Conservation (phyloP, 2,113 vertebrate genomes). For the Garra rufa region DNA sequence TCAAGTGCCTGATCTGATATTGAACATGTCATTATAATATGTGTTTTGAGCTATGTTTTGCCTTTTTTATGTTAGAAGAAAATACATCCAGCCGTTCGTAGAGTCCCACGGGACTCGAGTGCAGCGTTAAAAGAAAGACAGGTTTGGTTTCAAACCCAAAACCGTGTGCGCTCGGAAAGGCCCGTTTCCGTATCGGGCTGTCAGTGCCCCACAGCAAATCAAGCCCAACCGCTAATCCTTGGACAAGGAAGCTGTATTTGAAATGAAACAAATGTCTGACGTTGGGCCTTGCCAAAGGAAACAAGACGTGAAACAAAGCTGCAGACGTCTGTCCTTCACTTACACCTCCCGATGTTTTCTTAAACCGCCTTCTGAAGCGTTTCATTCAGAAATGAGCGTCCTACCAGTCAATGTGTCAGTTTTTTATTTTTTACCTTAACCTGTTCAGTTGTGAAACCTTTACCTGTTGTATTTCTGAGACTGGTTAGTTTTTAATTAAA, state of each 20-base stretch:
- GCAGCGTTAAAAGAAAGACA: conserved; percentile 12
- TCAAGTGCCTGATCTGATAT: neutral
- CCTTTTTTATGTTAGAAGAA: conserved; percentile 16
- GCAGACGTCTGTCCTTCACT: conserved; percentile 12
- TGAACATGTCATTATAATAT: conserved; percentile 44
- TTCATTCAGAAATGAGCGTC: conserved; percentile 10
- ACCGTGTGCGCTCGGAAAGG: conserved; percentile 21
- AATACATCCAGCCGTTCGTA: conserved; percentile 7
- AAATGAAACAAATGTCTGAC: conserved; percentile 42
- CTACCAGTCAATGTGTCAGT: conserved; percentile 16
- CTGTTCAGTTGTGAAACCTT: conserved; percentile 43
- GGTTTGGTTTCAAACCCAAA: conserved; percentile 43
- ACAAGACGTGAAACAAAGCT: conserved; percentile 46
- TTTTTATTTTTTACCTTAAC: conserved; percentile 24
- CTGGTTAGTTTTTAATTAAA: conserved; percentile 62
- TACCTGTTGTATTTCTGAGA: conserved; percentile 28
- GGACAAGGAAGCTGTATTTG: conserved; percentile 41
- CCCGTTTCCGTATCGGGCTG: conserved; percentile 22
- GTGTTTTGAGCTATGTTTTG: conserved; percentile 2
- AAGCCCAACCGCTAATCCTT: conserved; percentile 51
- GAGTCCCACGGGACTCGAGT: neutral
- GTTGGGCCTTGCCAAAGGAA: conserved; percentile 51
- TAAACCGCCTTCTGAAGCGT: conserved; percentile 12
- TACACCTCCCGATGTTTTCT: neutral
- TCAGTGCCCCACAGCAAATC: conserved; percentile 42